Evolutionary conservation across 2,113 vertebrate genomes (phyloP), one percentile per base, ranked within the genome.

Genomic region (Channa argus): DNA sequence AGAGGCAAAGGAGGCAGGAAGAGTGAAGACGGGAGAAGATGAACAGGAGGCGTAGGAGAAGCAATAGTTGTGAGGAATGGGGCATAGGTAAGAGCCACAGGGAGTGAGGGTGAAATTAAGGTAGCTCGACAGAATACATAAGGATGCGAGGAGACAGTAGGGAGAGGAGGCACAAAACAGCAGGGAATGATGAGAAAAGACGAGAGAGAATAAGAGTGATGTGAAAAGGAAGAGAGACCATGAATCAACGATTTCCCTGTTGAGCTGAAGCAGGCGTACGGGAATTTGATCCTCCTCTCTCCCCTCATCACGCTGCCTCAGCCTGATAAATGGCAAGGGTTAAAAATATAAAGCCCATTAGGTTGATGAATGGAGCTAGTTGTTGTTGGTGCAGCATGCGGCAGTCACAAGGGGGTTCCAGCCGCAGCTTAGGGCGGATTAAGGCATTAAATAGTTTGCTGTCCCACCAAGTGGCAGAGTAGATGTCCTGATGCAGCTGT

Each of bases 311-410:
- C 71, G 51, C 79, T 88, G 86, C 77, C 84, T 81, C 83, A 75
- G 82, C 69, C 89, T 93, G 94, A 94, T 92, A 89, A 92, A 95
- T 94, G 85, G 92, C 80, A 93, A 92, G 92, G 92, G 92, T 94
- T 95, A 94, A 93, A 94, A 93, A 95, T 95, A 94, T 88, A 92
- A 88, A 86, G 85, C 83, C 89, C 94, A 94, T 95, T 94, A 94
- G 86, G 74, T 71, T 94, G 94, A 95, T 94, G 85, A 93, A 95
- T 92, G 91, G 83, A 55, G 81, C 73, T 6, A 63, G 79, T 91
- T 92, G 91, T 89, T 91, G 89, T 91, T 84, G 89, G 88, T 85
- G 90, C 88, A 72, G 91, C 80, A 73, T 82, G 72, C 85, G 3
- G 76, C 72, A 88, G 80, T 85, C 93, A 87, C 89, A 72, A 36